Conservation (phyloP, 2,888 invertebrate species). For the Mythimna lalbum region DNA sequence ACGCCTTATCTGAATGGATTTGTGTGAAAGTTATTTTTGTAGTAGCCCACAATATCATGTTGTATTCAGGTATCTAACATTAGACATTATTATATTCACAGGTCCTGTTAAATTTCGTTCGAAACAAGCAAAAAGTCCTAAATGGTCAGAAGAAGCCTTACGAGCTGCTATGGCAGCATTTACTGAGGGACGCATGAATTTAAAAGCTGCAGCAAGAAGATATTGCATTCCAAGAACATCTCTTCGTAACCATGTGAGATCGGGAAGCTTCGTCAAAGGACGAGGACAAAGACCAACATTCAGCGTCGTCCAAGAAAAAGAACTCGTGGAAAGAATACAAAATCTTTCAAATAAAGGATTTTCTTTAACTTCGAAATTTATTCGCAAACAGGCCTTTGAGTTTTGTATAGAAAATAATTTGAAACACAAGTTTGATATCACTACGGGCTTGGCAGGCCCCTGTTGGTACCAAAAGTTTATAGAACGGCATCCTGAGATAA, state of each 20-base stretch:
- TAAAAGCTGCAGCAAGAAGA: not conserved
- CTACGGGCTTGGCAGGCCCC: constrained; percentile 15
- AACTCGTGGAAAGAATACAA: constrained; percentile 3
- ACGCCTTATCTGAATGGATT: not conserved
- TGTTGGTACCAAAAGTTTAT: constrained; percentile 18
- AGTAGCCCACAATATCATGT: no score
- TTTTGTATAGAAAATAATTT: constrained; percentile 28
- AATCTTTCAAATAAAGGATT: not conserved
- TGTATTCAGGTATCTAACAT: not conserved
- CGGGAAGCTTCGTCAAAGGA: not conserved
- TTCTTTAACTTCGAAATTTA: not conserved
- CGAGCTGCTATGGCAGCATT: not conserved
- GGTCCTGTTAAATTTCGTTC: not conserved
- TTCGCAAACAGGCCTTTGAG: constrained; percentile 24
- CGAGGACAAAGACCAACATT: not conserved
- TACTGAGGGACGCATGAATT: not conserved
- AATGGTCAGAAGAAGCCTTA: not conserved
- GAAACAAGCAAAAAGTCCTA: not conserved
- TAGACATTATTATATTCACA: not conserved
- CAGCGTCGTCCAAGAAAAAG: not conserved
- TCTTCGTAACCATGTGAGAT: not conserved
- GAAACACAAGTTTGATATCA: constrained; percentile 16
- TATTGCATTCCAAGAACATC: not conserved
- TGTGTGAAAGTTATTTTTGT: not conserved
- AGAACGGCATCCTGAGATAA: constrained; percentile 2